Percentiles rank a stretch among this genome's conserved stretches.
These are phyloP conservation scores for Prenolepis imparis DNA, from an alignment of 2,888 invertebrate species.

Conservation along the genomic window DNA sequence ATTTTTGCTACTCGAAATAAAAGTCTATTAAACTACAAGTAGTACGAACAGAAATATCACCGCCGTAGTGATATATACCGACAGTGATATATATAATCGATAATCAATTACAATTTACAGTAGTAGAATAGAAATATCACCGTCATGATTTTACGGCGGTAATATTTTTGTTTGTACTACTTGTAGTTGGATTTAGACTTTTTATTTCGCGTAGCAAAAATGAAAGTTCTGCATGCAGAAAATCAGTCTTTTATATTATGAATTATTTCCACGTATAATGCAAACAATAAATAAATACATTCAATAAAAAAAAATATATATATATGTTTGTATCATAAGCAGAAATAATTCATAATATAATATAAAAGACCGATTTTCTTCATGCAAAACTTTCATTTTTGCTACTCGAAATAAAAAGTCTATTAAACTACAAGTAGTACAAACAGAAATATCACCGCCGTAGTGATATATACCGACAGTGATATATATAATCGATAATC, in stretches of 20 bases:
- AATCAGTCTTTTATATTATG: no score
- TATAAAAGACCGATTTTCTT: constrained; percentile 29
- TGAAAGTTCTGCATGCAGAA: no score
- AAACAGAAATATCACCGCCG: constrained; percentile 1
- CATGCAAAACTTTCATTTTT: constrained; percentile 19
- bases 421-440: constrained; percentile 8
- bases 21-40: background rate
- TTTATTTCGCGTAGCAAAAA: no score
- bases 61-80: background rate
- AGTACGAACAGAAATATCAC: constrained; percentile 20
- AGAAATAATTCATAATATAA: constrained; percentile 13
- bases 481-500: background rate
- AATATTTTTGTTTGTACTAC: background rate
- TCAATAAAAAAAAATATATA: no score
- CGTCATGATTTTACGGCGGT: background rate
- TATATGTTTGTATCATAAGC: background rate
- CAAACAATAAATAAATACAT: no score
- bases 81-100: background rate
- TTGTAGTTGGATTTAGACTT: no score
- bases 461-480: background rate
- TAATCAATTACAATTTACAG: background rate
- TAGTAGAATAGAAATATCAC: constrained; percentile 23
- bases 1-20: constrained; percentile 9
- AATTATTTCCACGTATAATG: no score
- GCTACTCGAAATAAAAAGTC: background rate